These are phyloP conservation scores for Macrosiphum euphorbiae DNA, from an alignment of 2,888 invertebrate genomes.

Conservation along the genomic window DNA sequence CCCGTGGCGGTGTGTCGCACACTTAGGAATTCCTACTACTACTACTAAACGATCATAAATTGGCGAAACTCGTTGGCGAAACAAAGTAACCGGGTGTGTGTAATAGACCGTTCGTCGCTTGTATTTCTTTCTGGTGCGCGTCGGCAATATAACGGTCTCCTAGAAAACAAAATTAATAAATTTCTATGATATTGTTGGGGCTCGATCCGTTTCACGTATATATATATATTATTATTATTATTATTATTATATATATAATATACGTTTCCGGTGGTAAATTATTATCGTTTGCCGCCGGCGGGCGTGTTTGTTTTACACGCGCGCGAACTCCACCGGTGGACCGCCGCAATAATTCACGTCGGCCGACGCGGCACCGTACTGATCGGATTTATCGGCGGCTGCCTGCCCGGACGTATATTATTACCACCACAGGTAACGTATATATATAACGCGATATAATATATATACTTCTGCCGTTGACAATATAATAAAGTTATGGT, in stretches of 20 bases:
- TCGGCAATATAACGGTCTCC: slow-evolving; percentile 24
- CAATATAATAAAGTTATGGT: slow-evolving; percentile 24
- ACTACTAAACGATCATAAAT: slow-evolving; percentile 51
- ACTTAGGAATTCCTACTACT: neutral
- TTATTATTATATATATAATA: neutral
- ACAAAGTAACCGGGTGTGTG: slow-evolving; percentile 61
- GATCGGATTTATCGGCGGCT: slow-evolving; percentile 1
- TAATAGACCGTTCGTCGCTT: slow-evolving; percentile 53
- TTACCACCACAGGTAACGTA: neutral
- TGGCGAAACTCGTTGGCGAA: slow-evolving; percentile 41
- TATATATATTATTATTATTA: neutral
- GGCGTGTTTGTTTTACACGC: slow-evolving; percentile 10
- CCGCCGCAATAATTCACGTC: slow-evolving; percentile 20
- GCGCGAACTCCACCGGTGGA: neutral
- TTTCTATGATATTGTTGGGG: slow-evolving; percentile 45
- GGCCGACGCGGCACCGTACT: neutral
- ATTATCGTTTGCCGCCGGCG: slow-evolving; percentile 13
- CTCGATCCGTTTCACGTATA: slow-evolving; percentile 30
- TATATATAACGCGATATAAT: neutral
- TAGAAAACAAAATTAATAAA: slow-evolving; percentile 61
- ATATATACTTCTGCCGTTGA: slow-evolving; percentile 12
- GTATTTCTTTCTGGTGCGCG: slow-evolving; percentile 49
- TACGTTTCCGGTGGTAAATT: slow-evolving; percentile 57
- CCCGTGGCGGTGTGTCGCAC: neutral
- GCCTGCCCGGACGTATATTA: neutral